Conservation (phyloP, 2,797 vertebrate genomes). For the Hipposideros larvatus region DNA sequence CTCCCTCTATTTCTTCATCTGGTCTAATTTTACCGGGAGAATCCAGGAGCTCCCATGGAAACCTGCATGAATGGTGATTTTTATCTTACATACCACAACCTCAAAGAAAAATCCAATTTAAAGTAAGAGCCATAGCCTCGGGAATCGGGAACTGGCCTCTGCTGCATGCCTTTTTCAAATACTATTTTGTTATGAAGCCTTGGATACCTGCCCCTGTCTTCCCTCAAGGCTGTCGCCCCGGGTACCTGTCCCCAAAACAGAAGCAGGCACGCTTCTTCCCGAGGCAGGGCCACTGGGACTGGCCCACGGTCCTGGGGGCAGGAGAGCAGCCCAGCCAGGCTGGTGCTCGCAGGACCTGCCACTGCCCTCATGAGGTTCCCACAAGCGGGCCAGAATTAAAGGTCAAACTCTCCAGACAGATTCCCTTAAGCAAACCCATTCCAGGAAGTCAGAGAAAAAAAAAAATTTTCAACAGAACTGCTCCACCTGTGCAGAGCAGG, state of each 20-base stretch:
- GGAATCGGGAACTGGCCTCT: not conserved
- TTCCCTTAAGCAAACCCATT: constrained; percentile 24
- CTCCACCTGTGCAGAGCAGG: constrained; percentile 6
- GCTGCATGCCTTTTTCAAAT: not conserved
- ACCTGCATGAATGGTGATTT: not conserved
- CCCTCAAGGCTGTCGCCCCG: not conserved
- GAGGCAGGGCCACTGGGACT: accelerated
- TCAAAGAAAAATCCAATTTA: not conserved
- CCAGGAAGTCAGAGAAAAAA: constrained; percentile 41
- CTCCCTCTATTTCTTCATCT: not conserved
- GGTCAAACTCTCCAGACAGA: not conserved
- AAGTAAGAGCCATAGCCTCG: not conserved
- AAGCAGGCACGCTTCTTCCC: not conserved
- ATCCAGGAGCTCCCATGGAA: not conserved
- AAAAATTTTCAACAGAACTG: constrained; percentile 53
- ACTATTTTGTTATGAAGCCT: not conserved
- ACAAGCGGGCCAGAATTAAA: accelerated
- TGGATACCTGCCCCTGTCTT: not conserved
- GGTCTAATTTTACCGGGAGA: not conserved
- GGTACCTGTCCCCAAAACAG: not conserved
- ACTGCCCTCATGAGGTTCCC: not conserved
- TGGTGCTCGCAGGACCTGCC: accelerated
- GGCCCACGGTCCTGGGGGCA: not conserved
- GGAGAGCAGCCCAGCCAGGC: accelerated
- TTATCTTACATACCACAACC: not conserved